Evolutionary conservation across 2,888 invertebrate species (phyloP), one percentile per base, ranked within the genome.

Genomic region (Erynnis tages): DNA sequence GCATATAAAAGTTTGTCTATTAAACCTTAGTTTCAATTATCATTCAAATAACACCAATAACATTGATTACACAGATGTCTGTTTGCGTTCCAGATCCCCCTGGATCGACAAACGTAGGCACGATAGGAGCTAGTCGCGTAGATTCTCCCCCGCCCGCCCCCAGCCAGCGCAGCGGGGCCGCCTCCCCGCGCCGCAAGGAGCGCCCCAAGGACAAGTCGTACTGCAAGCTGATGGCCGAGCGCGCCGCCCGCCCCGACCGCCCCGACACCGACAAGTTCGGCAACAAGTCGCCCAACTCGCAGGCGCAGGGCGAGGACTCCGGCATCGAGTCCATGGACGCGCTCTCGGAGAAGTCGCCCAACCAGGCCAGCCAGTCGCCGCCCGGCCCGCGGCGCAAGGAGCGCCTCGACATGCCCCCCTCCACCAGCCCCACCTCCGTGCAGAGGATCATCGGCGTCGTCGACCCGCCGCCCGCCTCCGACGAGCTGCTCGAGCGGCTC

Each of bases 241-340:
- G 91, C 7, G 73, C 75, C 61, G 68, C 62, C 19, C 55, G 66
- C 59, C 61, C 72, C 60, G 59, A 69, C 17, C 55, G 66, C 59
- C 60, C 72, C 60, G 60, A 69, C 56, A 65, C 76, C 54, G 81
- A 84, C 62, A 83, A 84, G 69, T 82, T 82, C 68, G 74, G 72
- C 52, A 78, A 73, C 60, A 69, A 86, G 45, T 91, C 92, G 11
- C 90, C 90, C 53, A 79, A 79, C 62, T 84, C 86, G 14, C 90
- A 90, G 58, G 89, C 90, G 29, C 94, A 94, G 67, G 96, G 96
- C 35, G 97, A 97, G 73, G 96, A 97, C 80, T 96, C 96, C 52
- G 97, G 97, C 10, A 97, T 97, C 52, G 97, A 97, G 77, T 96
- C 96, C 27, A 96, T 97, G 97, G 97, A 97, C 75, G 96, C 97